Conservation (phyloP, 2,888 invertebrate species). For the Serripes groenlandicus region DNA sequence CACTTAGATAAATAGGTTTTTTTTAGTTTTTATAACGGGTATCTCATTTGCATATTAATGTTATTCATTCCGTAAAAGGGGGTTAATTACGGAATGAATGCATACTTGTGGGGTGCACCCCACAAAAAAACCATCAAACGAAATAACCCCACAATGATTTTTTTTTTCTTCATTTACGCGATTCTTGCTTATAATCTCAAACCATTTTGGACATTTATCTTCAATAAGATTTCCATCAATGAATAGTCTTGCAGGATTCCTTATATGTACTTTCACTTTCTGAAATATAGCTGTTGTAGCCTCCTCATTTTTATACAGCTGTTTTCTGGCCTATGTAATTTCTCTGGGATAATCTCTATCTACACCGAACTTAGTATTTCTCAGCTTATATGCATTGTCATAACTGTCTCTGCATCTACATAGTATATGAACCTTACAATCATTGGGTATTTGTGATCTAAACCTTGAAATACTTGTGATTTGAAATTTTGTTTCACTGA, state of each 20-base stretch:
- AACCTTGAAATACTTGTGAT: too few species aligned
- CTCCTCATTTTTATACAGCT: background rate
- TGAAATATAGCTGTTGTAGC: background rate
- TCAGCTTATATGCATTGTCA: background rate
- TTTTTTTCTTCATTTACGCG: too few species aligned
- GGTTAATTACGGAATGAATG: too few species aligned
- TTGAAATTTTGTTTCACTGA: background rate
- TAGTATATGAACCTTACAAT: slow-evolving; percentile 13
- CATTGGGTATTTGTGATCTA: background rate
- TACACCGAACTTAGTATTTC: background rate
- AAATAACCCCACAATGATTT: too few species aligned
- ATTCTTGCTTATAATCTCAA: background rate
- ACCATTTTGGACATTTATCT: slow-evolving; percentile 2
- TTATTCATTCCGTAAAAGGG: too few species aligned
- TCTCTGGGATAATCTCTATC: slow-evolving; percentile 18
- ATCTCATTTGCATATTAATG: too few species aligned
- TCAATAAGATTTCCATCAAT: slow-evolving; percentile 5
- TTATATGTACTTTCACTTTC: slow-evolving; percentile 13
- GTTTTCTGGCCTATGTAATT: slow-evolving; percentile 2
- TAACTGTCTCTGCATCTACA: background rate
- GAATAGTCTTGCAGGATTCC: background rate
- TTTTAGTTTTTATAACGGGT: too few species aligned
- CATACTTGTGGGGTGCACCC: too few species aligned
- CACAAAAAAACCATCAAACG: too few species aligned
- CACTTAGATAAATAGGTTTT: too few species aligned